Base-by-base conservation (phyloP, 1,140 invertebrate species). In the Mamestra configurata region DNA sequence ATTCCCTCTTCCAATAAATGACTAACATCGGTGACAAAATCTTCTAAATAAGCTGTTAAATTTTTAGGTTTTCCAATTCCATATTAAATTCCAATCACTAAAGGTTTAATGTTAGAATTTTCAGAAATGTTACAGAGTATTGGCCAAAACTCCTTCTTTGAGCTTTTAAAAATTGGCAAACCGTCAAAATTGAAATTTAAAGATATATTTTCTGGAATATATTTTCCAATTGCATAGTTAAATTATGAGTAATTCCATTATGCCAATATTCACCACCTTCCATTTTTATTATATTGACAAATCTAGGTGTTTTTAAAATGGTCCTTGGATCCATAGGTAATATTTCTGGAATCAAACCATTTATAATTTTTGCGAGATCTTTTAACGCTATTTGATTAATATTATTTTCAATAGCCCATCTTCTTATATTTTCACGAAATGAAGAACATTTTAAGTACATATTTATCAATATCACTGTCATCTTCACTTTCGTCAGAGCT, bases 391-490 rank as follows among this genome's bases (percentile, higher is more conserved):
- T 11, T 8, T 57, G 53, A 7, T 20, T 20, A 43, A 20, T 68
- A 43, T 40, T 68, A 7, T 4, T 37, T 40, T 68, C 1, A 43
- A 18, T 37, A 68, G 64, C 64, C 64, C 64, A 68, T 40, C n/a
- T 68, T 68, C 15, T 68, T 43, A 40, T 68, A 43, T 35, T 68
- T 68, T 68, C 64, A 66, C 61, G 27, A 31, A 31, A 31, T 31
- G 27, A 31, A 31, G 57, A 61, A 61, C 3, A 27, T 15, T 31
- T 31, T 61, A n/a, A n/a, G n/a, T n/a, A 27, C 24, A 31, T 15
- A 27, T 31, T 61, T 61, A 20, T 61, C 22, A 6, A 61, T 8
- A 61, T 31, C 24, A 61, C 20, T 24, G 15, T 24, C 18, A 61
- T 31, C 15, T 10, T 61, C 57, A 24, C 13, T 61, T 15, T 61